Evolutionary conservation across 2,888 invertebrate species (phyloP).

Genomic region (Agrochola lychnidis): DNA sequence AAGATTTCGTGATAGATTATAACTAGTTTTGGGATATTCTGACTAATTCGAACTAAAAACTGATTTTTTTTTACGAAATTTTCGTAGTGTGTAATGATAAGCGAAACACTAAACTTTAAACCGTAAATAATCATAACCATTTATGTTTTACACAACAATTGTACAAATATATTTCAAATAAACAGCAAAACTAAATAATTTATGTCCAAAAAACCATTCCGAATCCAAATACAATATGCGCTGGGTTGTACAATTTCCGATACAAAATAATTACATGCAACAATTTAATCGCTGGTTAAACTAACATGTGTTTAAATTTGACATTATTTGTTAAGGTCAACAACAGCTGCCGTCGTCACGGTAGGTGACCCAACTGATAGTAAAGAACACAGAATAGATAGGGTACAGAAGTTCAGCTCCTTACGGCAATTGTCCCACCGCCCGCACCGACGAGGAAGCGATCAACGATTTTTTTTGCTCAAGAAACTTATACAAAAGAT

Average conservation of each 20-base stretch:
- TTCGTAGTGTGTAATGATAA: background rate
- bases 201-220: conserved; percentile 1
- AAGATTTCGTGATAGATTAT: background rate
- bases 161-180: background rate
- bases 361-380: conserved; percentile 63
- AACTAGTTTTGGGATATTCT: background rate
- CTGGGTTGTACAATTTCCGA: conserved; percentile 38
- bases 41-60: background rate
- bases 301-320: conserved; percentile 69
- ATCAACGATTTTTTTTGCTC: background rate
- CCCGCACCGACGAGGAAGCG: background rate
- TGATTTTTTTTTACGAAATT: background rate
- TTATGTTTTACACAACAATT: conserved; percentile 16
- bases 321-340: conserved; percentile 70
- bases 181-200: conserved; percentile 11
- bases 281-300: conserved; percentile 58
- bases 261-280: conserved; percentile 37
- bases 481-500: too few relatives aligned
- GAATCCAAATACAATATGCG: conserved; percentile 14
- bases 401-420: conserved; percentile 11
- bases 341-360: conserved; percentile 67
- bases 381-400: conserved; percentile 24
- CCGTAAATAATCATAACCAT: background rate
- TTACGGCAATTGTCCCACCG: background rate
- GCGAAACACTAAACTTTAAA: background rate